These are phyloP conservation scores for Neopelma chrysocephalum DNA, from an alignment of 2,797 vertebrate species.

Conservation along the genomic window DNA sequence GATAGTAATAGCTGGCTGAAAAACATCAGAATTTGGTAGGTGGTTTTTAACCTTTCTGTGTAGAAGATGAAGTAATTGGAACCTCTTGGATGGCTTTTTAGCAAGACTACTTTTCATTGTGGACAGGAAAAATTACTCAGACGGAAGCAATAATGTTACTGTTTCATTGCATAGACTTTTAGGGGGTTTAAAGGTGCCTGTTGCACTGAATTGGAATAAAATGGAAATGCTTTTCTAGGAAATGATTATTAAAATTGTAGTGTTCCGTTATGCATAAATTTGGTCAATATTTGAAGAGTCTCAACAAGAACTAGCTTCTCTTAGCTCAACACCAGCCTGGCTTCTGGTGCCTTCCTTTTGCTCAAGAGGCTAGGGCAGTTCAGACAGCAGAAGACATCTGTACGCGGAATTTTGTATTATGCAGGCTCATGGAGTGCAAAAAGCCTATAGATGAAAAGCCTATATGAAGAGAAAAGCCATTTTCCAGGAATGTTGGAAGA, in stretches of 20 bases:
- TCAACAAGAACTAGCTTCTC: not conserved
- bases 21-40: conserved; percentile 6
- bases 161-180: not conserved
- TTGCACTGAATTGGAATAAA: not conserved
- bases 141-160: not conserved
- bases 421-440: not conserved
- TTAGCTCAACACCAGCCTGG: not conserved
- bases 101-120: conserved; percentile 20
- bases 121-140: not conserved
- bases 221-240: not conserved
- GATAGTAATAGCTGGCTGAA: conserved; percentile 21
- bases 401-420: not conserved
- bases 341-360: not conserved
- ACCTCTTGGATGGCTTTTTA: conserved; percentile 9
- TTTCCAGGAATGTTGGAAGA: not conserved
- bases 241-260: not conserved
- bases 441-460: not conserved
- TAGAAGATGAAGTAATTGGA: conserved; percentile 48
- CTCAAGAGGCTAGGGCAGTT: not conserved
- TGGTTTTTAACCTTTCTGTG: not conserved
- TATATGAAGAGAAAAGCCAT: not conserved
- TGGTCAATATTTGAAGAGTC: not conserved
- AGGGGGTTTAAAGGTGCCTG: not conserved
- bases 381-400: not conserved
- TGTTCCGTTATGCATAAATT: not conserved